A percentile compares a stretch with the other conserved stretches of the same genome.
Evolutionary conservation across 2,113 vertebrate species (phyloP).

Genomic region (Cygnus buccinator): DNA sequence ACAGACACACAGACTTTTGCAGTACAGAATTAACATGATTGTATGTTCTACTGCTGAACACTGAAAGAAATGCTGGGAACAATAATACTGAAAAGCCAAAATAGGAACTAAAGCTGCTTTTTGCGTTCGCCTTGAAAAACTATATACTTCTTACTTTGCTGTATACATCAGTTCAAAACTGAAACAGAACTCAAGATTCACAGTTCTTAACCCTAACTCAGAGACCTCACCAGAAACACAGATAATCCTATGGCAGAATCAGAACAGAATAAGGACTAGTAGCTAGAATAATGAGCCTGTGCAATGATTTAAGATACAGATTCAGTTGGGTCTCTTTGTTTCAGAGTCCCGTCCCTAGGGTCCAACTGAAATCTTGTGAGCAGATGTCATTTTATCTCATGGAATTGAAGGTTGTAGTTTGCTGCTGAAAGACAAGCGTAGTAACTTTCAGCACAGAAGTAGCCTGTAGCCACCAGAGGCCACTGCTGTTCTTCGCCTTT

Average conservation of each 20-base stretch:
- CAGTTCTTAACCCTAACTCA: neutral
- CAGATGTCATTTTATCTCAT: neutral
- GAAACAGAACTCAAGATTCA: neutral
- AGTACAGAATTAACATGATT: neutral
- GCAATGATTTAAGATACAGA: neutral
- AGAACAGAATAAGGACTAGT: neutral
- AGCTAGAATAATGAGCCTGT: neutral
- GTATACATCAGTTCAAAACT: neutral
- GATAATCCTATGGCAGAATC: neutral
- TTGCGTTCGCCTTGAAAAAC: neutral
- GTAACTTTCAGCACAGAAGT: neutral
- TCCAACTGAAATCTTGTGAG: neutral
- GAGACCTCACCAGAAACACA: neutral
- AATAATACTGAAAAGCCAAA: neutral
- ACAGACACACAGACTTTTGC: neutral
- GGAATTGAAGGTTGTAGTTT: neutral
- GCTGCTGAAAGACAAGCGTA: fast-evolving
- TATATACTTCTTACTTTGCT: neutral
- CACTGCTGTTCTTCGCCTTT: constrained; percentile 43
- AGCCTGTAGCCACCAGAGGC: constrained; percentile 41
- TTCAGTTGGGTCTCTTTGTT: neutral
- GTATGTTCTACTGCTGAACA: neutral
- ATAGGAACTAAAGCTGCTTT: neutral
- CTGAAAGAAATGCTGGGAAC: neutral
- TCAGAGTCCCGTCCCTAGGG: neutral